Base-by-base conservation (phyloP, 2,113 vertebrate species). In the Bungarus multicinctus region DNA sequence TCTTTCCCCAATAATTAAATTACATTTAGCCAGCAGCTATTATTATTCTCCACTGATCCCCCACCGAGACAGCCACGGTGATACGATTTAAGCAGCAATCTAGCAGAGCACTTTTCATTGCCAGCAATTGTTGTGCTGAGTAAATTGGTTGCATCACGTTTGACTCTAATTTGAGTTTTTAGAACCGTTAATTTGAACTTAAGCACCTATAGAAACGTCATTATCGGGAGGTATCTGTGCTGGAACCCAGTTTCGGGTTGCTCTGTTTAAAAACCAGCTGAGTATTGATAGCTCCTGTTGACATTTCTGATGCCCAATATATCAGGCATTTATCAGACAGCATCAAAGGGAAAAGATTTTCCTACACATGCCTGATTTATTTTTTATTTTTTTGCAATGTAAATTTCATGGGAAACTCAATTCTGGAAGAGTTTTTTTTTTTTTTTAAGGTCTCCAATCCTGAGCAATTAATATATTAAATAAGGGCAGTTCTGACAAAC, bases 131-230 rank as follows among this genome's bases (percentile, higher is more conserved):
- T 93, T 95, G 85, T 25, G 93, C 93, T 94, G n/a, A 92, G 89
- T 89, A 96, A 97, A 97, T 93, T 93, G 95, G 90, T 97, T 91
- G 87, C 69, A 96, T 96, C 94, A 95, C 93, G 95, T 96, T 96
- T 97, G 94, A 96, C 93, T 96, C 95, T 97, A 97, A 97, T 97
- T 97, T 97, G 93, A 89, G 90, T 94, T 96, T 90, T 97, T 91
- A 96, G 95, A 94, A 96, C 85, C 74, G 95, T 96, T 97, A 95
- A 97, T 96, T 97, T 96, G 95, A 97, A 96, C 89, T 94, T 96
- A 96, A 96, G 94, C 92, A 95, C 91, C 94, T 96, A 94, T 6
- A 91, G 93, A 97, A 96, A 86, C 89, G 91, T 94, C 94, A 94
- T 94, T 94, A 95, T 92, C 91, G 87, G 89, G 95, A 96, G 92